Percentiles rank a stretch among this genome's conserved stretches.
These are phyloP conservation scores for Nettapus auritus DNA, from an alignment of 2,113 vertebrate genomes.

Conservation along the genomic window DNA sequence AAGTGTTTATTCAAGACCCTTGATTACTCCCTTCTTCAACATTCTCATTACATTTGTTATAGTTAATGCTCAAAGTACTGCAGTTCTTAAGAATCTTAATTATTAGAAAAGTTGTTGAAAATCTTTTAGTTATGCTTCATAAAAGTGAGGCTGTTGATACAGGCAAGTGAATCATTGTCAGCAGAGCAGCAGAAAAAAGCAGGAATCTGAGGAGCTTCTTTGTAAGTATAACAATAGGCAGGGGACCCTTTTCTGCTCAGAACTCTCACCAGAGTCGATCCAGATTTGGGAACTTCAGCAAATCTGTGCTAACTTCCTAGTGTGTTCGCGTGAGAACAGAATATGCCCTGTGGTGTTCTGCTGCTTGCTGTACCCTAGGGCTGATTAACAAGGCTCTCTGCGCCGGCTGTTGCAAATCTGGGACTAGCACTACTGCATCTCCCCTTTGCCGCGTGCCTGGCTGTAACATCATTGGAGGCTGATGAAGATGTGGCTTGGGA, in stretches of 20 bases:
- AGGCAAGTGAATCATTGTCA: background rate
- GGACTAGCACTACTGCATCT: background rate
- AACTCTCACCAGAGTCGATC: background rate
- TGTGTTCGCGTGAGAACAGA: background rate
- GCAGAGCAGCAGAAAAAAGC: background rate
- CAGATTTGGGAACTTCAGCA: fast-evolving
- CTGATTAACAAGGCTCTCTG: background rate
- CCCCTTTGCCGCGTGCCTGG: background rate
- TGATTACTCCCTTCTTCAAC: background rate
- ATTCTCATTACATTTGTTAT: background rate
- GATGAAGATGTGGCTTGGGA: background rate
- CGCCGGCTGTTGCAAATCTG: background rate
- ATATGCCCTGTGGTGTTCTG: background rate
- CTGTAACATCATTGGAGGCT: background rate
- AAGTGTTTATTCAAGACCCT: background rate
- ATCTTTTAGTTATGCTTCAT: background rate
- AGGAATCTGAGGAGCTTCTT: background rate
- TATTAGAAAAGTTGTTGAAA: background rate
- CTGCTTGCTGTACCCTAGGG: background rate
- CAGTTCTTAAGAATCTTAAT: background rate
- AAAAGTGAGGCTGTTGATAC: background rate
- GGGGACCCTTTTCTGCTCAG: background rate
- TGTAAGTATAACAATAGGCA: background rate
- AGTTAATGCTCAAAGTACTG: background rate
- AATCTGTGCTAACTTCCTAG: background rate